These are phyloP conservation scores for Elegia similella DNA, from an alignment of 2,888 invertebrate genomes.

Conservation along the genomic window DNA sequence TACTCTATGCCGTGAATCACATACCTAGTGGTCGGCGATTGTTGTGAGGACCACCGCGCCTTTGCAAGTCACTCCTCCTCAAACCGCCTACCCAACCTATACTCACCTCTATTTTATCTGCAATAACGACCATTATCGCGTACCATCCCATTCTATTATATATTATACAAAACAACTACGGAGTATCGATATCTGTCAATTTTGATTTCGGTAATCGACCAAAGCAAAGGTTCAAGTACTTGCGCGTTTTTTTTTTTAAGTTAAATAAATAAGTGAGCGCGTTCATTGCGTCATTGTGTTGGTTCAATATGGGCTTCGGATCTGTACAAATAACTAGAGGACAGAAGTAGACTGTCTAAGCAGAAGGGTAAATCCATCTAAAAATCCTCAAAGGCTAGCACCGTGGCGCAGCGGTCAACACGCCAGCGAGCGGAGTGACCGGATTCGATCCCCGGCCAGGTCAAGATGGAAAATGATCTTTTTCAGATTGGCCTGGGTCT, in stretches of 20 bases:
- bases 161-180: conserved; percentile 51
- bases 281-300: conserved; percentile 17
- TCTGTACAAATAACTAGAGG: not conserved
- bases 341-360: not conserved
- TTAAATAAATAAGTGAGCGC: conserved; percentile 19
- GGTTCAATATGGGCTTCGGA: conserved; percentile 9
- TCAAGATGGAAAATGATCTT: too few species aligned
- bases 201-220: conserved; percentile 63
- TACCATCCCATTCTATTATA: conserved; percentile 24
- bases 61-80: conserved; percentile 65
- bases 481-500: too few species aligned
- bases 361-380: too few species aligned
- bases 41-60: conserved; percentile 68
- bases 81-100: conserved; percentile 21
- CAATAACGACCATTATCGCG: conserved; percentile 28
- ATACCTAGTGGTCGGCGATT: conserved; percentile 54
- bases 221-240: conserved; percentile 29
- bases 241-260: conserved; percentile 18
- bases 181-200: conserved; percentile 65
- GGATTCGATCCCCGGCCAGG: too few species aligned
- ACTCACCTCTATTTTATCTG: conserved; percentile 20
- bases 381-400: too few species aligned
- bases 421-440: too few species aligned
- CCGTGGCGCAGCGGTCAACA: too few species aligned
- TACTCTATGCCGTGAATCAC: conserved; percentile 34